These are phyloP conservation scores for Neocrepidodera transversa DNA, from an alignment of 2,888 invertebrate genomes.

Conservation along the genomic window DNA sequence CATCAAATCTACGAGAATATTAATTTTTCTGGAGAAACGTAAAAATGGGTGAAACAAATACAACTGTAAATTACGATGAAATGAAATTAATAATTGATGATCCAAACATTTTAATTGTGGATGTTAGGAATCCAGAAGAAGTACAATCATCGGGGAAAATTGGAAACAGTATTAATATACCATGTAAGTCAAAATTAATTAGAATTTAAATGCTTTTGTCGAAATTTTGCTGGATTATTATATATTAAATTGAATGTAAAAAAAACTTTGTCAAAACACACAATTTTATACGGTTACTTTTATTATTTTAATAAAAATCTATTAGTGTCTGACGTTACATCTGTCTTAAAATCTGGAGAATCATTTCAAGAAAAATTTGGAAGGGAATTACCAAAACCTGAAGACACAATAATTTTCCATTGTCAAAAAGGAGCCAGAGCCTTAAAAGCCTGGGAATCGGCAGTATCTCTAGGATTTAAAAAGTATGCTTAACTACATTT, in stretches of 20 bases:
- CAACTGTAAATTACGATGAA: constrained; percentile 52
- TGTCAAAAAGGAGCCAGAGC: constrained; percentile 14
- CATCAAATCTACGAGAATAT: no score
- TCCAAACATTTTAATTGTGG: constrained; percentile 67
- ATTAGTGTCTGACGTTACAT: constrained; percentile 7
- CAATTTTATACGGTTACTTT: no score
- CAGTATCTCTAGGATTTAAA: constrained; percentile 13
- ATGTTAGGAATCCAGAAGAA: constrained; percentile 77
- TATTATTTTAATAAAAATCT: no score
- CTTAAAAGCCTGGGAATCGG: constrained; percentile 1
- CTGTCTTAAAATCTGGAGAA: not conserved
- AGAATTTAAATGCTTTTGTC: no score
- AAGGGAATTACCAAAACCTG: not conserved
- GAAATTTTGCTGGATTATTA: no score
- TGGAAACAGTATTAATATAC: constrained; percentile 77
- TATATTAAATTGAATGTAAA: no score
- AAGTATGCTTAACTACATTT: constrained; percentile 7
- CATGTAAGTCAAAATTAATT: constrained; percentile 47
- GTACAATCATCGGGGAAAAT: constrained; percentile 72
- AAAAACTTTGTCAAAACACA: no score
- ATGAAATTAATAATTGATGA: constrained; percentile 60
- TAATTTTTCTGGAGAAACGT: no score
- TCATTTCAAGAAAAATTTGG: constrained; percentile 6
- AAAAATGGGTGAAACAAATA: constrained; percentile 12
- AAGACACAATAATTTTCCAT: constrained; percentile 12